These are phyloP conservation scores for Acomys russatus DNA, from an alignment of 2,797 vertebrate species.

Conservation along the genomic window DNA sequence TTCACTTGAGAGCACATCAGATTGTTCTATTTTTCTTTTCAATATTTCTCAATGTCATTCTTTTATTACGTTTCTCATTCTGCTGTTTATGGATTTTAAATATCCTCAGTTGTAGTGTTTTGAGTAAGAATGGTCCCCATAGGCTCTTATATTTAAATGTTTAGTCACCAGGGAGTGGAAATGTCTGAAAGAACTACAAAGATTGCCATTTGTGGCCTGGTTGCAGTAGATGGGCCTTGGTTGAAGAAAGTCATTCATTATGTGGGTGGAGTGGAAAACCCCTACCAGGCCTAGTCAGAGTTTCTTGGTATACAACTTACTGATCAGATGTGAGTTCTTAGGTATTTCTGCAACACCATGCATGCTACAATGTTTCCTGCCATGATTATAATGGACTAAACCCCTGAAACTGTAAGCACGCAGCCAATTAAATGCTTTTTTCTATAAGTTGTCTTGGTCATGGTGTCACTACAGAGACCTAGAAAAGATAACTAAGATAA, in stretches of 20 bases:
- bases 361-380: background rate
- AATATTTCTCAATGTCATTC: background rate
- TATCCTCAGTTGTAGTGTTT: background rate
- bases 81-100: background rate
- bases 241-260: background rate
- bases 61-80: background rate
- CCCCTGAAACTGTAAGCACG: background rate
- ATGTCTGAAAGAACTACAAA: background rate
- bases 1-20: background rate
- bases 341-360: background rate
- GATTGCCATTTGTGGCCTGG: background rate
- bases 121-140: background rate
- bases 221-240: background rate
- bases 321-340: background rate
- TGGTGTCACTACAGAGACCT: background rate
- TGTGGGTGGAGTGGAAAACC: background rate
- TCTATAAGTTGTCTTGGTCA: background rate
- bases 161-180: background rate
- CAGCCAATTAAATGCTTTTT: background rate
- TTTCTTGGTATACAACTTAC: background rate
- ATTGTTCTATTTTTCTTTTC: background rate
- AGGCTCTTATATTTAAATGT: background rate
- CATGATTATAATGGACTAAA: background rate
- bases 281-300: background rate
- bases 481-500: background rate